These are phyloP conservation scores for Catharus bicknelli DNA, from an alignment of 2,113 vertebrate species.

Conservation along the genomic window DNA sequence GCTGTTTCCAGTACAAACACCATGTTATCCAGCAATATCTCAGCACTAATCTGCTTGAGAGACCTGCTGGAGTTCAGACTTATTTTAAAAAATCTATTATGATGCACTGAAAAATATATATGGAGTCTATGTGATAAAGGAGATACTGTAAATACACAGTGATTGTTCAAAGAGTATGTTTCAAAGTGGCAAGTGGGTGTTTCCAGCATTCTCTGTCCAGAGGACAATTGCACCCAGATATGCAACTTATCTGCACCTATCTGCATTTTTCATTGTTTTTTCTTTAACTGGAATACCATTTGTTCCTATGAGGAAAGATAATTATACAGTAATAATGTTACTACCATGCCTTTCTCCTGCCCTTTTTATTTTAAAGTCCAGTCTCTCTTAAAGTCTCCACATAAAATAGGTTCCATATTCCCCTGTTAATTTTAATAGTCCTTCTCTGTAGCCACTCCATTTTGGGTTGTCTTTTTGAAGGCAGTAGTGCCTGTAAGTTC, in stretches of 20 bases:
- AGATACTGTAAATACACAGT: neutral
- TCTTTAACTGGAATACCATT: neutral
- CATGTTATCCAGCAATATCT: neutral
- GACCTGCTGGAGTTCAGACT: neutral
- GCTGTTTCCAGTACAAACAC: neutral
- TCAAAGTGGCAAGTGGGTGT: neutral
- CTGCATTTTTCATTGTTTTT: neutral
- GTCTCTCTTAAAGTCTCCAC: neutral
- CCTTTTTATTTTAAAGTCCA: neutral
- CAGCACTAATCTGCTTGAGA: neutral
- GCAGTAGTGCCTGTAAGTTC: neutral
- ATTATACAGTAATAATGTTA: neutral
- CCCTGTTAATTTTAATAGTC: neutral
- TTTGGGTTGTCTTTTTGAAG: neutral
- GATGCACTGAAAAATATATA: neutral
- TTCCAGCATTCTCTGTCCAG: neutral
- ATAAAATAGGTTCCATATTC: neutral
- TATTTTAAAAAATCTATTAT: neutral
- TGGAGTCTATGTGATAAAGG: neutral
- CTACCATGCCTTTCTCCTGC: neutral
- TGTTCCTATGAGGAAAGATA: neutral
- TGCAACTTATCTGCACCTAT: neutral
- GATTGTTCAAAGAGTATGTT: neutral
- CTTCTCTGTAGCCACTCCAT: neutral
- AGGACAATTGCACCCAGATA: neutral